These are phyloP conservation scores for Drosophila saltans DNA, from an alignment of 1,140 invertebrate genomes.

Conservation along the genomic window DNA sequence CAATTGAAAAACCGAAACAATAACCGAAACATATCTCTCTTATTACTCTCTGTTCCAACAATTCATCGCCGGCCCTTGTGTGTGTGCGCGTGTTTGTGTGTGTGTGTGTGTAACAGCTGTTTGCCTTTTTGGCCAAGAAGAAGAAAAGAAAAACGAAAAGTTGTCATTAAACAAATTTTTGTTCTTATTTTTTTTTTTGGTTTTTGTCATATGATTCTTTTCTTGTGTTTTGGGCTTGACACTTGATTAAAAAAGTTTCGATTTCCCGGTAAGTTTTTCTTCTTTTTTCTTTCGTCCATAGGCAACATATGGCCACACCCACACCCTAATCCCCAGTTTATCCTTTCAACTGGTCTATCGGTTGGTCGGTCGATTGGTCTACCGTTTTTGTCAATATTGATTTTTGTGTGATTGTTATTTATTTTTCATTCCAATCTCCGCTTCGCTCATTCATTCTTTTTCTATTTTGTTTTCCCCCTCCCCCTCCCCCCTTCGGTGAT, in stretches of 20 bases:
- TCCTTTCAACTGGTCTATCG: slow-evolving; percentile 27
- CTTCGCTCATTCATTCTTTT: slow-evolving; percentile 66
- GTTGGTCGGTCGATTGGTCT: neutral
- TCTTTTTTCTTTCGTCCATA: neutral
- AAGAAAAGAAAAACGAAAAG: slow-evolving; percentile 39
- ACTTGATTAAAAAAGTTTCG: slow-evolving; percentile 73
- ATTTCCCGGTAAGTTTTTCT: slow-evolving; percentile 44
- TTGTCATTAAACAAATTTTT: slow-evolving; percentile 42
- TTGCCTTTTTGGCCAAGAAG: slow-evolving; percentile 23
- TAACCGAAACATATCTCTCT: neutral
- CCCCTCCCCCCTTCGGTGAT: slow-evolving; percentile 29
- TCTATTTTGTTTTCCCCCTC: slow-evolving; percentile 19
- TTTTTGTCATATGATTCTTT: slow-evolving; percentile 26
- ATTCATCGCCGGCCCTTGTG: neutral
- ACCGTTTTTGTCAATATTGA: slow-evolving; percentile 68
- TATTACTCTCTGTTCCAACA: neutral
- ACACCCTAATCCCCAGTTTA: slow-evolving; percentile 15
- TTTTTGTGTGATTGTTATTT: slow-evolving; percentile 77
- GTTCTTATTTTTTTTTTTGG: slow-evolving; percentile 18
- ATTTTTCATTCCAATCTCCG: slow-evolving; percentile 60
- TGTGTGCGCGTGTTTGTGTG: slow-evolving; percentile 22
- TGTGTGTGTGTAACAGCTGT: slow-evolving; percentile 64
- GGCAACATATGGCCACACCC: slow-evolving; percentile 40
- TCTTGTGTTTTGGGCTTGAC: slow-evolving; percentile 33
- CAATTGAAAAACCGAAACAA: slow-evolving; percentile 4